Evolutionary conservation across 2,888 invertebrate genomes (phyloP), one percentile per base, ranked within the genome.

Genomic region (Clepsis dumicolana): DNA sequence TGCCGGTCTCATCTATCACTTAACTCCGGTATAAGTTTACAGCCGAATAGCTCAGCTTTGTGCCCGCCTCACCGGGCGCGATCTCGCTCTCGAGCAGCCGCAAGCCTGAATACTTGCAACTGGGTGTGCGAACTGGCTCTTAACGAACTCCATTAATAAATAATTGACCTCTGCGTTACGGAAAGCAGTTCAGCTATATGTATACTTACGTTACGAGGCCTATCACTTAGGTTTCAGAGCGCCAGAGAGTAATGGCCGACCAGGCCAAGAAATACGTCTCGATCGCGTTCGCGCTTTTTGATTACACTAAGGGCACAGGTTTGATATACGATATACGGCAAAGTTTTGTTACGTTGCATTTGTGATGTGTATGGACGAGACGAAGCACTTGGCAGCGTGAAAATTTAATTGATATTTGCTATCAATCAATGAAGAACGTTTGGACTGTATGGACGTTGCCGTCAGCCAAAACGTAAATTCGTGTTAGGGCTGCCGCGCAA

Each of bases 1-100:
- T 41, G 16, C 57, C 41, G 4, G 35, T 61, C 48, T 48, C 21
- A 48, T 61, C 48, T 48, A 61, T 61, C 48, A 61, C n/a, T 29
- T 61, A 61, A 12, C 48, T 48, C 60, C 18, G 48, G 21, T 29
- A 3, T 56, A 35, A 29, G 48, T 61, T 29, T 29, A 18, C 60
- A 18, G 29, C 8, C n/a, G 60, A 48, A 48, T 48, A 61, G 14
- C 3, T 10, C n/a, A 29, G 48, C 60, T 48, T 32, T 14, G 27
- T 29, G 35, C 24, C n/a, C 35, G 21, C 25, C 25, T 54, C 16
- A 10, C 16, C 21, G 21, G 16, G 57, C 38, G 38, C 7, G 3
- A 38, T 38, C 14, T 57, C 18, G 29, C 32, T 56, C 57, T 38
- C 57, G 7, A 52, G 27, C 21, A 38, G 24, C 35, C 57, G 24